Evolutionary conservation across 92 coral and sea anemone genomes (phyloP).

Genomic region (Siderastrea radians): DNA sequence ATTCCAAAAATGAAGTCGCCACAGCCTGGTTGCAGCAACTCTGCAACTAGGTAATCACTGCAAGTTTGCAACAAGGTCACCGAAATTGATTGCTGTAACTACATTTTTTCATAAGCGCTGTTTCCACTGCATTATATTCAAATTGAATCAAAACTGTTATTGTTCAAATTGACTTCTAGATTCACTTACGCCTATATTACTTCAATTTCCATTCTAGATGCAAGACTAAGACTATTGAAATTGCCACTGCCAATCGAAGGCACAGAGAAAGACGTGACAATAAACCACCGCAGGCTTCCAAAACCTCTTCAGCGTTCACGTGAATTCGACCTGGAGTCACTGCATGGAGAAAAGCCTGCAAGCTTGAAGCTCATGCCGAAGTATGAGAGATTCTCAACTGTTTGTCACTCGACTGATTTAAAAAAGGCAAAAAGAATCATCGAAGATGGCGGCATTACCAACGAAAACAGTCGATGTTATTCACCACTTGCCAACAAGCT

Average conservation of each 20-base stretch:
- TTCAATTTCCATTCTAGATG: neutral
- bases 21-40: no score
- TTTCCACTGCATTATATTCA: no score
- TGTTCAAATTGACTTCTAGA: no score
- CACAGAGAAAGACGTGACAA: neutral
- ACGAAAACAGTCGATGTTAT: neutral
- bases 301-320: neutral
- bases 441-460: slow-evolving; percentile 24
- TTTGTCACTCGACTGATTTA: slow-evolving; percentile 35
- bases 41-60: no score
- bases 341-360: slow-evolving; percentile 19
- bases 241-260: neutral
- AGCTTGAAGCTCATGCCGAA: slow-evolving; percentile 1
- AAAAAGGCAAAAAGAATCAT: slow-evolving; percentile 30
- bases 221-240: slow-evolving; percentile 1
- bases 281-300: neutral
- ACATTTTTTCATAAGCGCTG: no score
- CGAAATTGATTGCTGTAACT: no score
- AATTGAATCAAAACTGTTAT: no score
- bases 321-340: neutral
- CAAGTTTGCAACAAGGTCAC: no score
- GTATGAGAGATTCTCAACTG: slow-evolving; percentile 13
- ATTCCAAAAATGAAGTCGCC: no score
- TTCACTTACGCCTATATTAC: no score
- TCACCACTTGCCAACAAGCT: neutral